Base-by-base conservation (phyloP, 2,888 invertebrate genomes). In the Volucella inanis region DNA sequence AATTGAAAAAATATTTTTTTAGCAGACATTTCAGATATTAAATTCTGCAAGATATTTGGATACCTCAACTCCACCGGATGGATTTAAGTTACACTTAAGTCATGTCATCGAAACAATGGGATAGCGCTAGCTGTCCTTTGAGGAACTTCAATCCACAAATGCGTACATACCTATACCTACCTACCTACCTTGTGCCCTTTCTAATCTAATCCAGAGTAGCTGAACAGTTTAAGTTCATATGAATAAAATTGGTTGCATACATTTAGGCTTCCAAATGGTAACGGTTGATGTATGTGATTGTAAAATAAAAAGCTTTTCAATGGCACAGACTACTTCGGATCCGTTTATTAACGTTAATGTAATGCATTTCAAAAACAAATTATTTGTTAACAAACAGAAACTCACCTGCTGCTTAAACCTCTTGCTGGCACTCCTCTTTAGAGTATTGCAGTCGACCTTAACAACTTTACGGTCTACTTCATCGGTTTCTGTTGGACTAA, bases 371-470 rank as follows among this genome's bases (percentile, higher is more conserved):
- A 57, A 18, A 54, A 54, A 22, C 22, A 22, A 22, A 15, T 22
- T 22, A 38, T 38, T 15, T 43, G 15, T 9, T 15, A 31, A 0
- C 31, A 31, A 31, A 31, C 31, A 31, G 2, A 8, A 22, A 88
- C 89, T 88, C 87, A 92, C 92, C 89, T 91, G 89, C 84, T 90
- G 95, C 90, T 95, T 95, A 92, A 96, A 96, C 88, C 96, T 93
- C 87, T 95, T 93, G 90, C 96, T 96, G 67, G 97, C 97, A 86
- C 96, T 97, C 75, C 97, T 93, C 89, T 96, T 95, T 87, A 98
- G 93, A 1, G 97, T 97, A 68, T 97, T 97, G 55, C 96, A 92
- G 87, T 92, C 91, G 54, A 89, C 91, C 14, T 87, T 88, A 43
- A 89, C 89, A 68, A 89, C 88, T 85, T 89, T 89, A 82, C 89